Evolutionary conservation across 2,113 vertebrate genomes (phyloP).

Genomic region (Nicator chloris): DNA sequence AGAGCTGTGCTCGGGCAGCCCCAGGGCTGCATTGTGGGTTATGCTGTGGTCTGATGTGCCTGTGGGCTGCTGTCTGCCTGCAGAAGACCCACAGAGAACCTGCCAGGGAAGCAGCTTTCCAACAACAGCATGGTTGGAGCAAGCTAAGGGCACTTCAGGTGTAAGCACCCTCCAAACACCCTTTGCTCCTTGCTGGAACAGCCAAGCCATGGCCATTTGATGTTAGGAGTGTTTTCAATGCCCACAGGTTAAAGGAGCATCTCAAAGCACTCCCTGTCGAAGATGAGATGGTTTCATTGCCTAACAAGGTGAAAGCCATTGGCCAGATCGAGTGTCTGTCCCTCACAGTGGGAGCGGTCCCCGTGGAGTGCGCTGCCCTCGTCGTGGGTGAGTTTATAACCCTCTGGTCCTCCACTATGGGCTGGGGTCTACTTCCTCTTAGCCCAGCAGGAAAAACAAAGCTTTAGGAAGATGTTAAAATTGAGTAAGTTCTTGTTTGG

Average conservation of each 20-base stretch:
- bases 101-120: neutral
- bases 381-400: constrained; percentile 72
- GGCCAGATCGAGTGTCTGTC: constrained; percentile 74
- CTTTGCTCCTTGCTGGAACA: neutral
- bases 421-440: neutral
- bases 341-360: constrained; percentile 68
- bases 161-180: neutral
- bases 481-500: neutral
- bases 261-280: constrained; percentile 67
- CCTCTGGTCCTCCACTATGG: accelerated
- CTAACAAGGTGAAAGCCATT: constrained; percentile 44
- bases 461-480: neutral
- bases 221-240: neutral
- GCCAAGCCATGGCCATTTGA: neutral
- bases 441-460: neutral
- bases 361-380: constrained; percentile 68
- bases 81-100: neutral
- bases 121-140: accelerated
- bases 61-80: neutral
- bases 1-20: neutral
- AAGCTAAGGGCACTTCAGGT: neutral
- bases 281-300: constrained; percentile 54
- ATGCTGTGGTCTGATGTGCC: accelerated
- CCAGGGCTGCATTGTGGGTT: accelerated
- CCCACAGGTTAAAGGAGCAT: constrained; percentile 74